Base-by-base conservation (phyloP, 2,113 vertebrate species). In the Ornithorhynchus anatinus region DNA sequence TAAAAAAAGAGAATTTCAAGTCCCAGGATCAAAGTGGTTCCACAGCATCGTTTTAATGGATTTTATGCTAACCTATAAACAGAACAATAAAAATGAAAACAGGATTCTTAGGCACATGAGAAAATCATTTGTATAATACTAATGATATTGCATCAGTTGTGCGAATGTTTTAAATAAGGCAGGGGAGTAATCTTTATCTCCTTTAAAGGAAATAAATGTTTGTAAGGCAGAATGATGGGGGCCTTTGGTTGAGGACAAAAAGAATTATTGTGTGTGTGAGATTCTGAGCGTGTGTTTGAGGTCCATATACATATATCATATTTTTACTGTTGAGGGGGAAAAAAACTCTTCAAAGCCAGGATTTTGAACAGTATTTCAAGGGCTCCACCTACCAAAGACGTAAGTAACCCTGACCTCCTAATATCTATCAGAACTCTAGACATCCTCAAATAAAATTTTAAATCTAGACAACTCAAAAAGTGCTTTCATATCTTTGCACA, bases 111-210 rank as follows among this genome's bases (percentile, higher is more conserved):
- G 2, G 20, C 7, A 39, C 6, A 64, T 15, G 20, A 45, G 27
- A 68, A 59, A 56, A 32, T 29, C 6, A 60, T 22, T 50, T 53
- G 31, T 32, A 10, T 58, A 57, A 73, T 66, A 43, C 7, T 45
- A 39, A 40, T 45, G 15, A 62, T 48, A 4, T 5, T 37, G 17
- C 19, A 43, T 33, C 12, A 52, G 12, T 59, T 13, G 14, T 48
- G 80, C 39, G 38, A 52, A 66, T 48, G 45, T 6, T 60, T 76
- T 69, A 60, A 66, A 44, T 58, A 52, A 40, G 48, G 62, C 9
- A 50, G 35, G 20, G 69, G 14, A 63, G 14, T 57, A 39, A 29
- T 43, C 1, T 71, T 63, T 54, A 25, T 48, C 13, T 20, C 10
- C 20, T 59, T 61, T 73, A 58, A 47, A 53, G 17, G n/a, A 68